Conservation (phyloP, 2,888 invertebrate species). For the Rhagophthalmus giganteus region DNA sequence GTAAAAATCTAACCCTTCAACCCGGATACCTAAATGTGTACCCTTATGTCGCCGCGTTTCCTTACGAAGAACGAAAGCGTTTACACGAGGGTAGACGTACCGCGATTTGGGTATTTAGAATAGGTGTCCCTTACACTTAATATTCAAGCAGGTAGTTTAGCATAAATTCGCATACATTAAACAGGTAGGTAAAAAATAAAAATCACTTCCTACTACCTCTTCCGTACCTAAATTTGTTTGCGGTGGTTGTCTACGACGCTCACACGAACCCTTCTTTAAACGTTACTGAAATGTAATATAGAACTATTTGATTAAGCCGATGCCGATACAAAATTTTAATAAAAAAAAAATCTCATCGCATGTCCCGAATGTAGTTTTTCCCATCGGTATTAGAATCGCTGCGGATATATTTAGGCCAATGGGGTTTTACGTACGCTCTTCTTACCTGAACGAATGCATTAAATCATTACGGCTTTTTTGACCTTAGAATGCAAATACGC, state of each 20-base stretch:
- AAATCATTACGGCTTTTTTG: slow-evolving; percentile 51
- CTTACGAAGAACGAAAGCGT: slow-evolving; percentile 30
- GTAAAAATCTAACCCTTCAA: slow-evolving; percentile 34
- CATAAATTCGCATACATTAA: slow-evolving; percentile 57
- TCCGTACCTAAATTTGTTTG: slow-evolving; percentile 37
- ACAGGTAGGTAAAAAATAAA: slow-evolving; percentile 55
- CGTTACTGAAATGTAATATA: slow-evolving; percentile 32
- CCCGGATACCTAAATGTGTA: slow-evolving; percentile 25
- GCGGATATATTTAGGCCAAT: slow-evolving; percentile 33
- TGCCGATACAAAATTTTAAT: slow-evolving; percentile 36
- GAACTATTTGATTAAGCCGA: slow-evolving; percentile 38
- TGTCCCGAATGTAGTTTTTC: slow-evolving; percentile 33
- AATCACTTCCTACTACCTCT: slow-evolving; percentile 44
- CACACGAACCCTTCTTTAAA: slow-evolving; percentile 1
- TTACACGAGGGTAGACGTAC: slow-evolving; percentile 28
- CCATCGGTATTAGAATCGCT: slow-evolving; percentile 30
- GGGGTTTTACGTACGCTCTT: slow-evolving; percentile 31
- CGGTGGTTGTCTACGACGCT: slow-evolving; percentile 12
- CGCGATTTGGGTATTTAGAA: slow-evolving; percentile 50
- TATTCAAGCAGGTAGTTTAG: slow-evolving; percentile 57
- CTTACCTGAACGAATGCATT: slow-evolving; percentile 50
- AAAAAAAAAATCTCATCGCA: slow-evolving; percentile 35
- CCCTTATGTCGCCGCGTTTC: slow-evolving; percentile 29
- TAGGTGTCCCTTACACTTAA: slow-evolving; percentile 58
- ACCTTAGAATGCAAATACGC: slow-evolving; percentile 54